phyloP scores from a whole-genome alignment of 2,797 vertebrate species.

The Eulemur coronatus region DNA sequence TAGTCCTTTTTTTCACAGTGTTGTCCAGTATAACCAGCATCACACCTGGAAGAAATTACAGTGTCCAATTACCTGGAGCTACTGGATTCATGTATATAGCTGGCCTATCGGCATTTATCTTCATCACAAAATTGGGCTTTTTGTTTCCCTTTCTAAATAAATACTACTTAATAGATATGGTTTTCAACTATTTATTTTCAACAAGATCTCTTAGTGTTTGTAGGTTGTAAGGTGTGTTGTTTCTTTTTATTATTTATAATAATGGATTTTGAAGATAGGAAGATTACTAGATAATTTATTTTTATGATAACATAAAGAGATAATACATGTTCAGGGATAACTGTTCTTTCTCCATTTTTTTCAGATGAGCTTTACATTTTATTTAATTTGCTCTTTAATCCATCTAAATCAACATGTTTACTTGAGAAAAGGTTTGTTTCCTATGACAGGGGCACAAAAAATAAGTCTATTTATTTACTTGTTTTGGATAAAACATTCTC shows the following conservation, averaged over 20 bases:
- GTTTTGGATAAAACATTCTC: neutral
- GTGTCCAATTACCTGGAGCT: neutral
- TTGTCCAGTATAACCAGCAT: slow-evolving; percentile 97
- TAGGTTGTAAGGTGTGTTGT: neutral
- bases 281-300: neutral
- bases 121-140: neutral
- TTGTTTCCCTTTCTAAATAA: neutral
- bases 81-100: neutral
- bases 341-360: neutral
- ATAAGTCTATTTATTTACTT: neutral
- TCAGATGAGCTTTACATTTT: neutral
- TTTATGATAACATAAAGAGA: neutral
- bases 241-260: neutral
- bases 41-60: slow-evolving; percentile 89
- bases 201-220: neutral
- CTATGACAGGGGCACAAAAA: neutral
- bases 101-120: neutral
- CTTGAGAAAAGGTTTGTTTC: slow-evolving; percentile 12
- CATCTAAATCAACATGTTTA: neutral
- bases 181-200: neutral
- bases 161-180: neutral
- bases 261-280: neutral
- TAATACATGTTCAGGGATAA: neutral
- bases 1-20: slow-evolving; percentile 99
- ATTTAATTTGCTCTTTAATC: slow-evolving; percentile 8